Percentiles rank a stretch among this genome's conserved stretches.
Conservation (phyloP, 2,113 vertebrate genomes). For the Gobio gobio region DNA sequence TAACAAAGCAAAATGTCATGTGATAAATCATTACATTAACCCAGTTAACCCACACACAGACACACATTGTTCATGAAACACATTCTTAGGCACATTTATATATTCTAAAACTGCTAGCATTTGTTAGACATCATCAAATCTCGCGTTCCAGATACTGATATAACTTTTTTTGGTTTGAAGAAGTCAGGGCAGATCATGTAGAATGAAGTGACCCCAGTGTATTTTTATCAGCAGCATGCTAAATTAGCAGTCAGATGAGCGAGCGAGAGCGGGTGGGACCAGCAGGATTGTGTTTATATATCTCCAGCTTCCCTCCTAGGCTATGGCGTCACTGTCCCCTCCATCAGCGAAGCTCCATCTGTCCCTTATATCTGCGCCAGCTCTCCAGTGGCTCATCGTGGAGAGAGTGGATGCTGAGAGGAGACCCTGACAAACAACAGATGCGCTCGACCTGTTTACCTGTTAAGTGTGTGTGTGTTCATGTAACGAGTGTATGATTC, state of each 20-base stretch:
- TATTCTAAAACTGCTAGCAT: no score
- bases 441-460: conserved; percentile 21
- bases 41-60: no score
- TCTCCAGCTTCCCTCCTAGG: conserved; percentile 44
- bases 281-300: conserved; percentile 41
- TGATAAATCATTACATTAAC: no score
- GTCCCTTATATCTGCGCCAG: conserved; percentile 42
- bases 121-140: no score
- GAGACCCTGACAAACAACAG: conserved; percentile 49
- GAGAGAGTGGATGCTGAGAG: conserved; percentile 18
- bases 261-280: not conserved
- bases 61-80: no score
- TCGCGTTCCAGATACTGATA: no score
- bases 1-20: no score
- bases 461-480: not conserved
- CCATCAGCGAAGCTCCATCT: conserved; percentile 58
- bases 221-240: not conserved
- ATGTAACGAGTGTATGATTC: not conserved
- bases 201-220: no score
- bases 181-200: no score
- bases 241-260: conserved; percentile 25
- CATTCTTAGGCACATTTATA: no score
- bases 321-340: conserved; percentile 51
- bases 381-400: conserved; percentile 38
- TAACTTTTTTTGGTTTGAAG: no score